Evolutionary conservation across 2,113 vertebrate genomes (phyloP).

Genomic region (Addax nasomaculatus): DNA sequence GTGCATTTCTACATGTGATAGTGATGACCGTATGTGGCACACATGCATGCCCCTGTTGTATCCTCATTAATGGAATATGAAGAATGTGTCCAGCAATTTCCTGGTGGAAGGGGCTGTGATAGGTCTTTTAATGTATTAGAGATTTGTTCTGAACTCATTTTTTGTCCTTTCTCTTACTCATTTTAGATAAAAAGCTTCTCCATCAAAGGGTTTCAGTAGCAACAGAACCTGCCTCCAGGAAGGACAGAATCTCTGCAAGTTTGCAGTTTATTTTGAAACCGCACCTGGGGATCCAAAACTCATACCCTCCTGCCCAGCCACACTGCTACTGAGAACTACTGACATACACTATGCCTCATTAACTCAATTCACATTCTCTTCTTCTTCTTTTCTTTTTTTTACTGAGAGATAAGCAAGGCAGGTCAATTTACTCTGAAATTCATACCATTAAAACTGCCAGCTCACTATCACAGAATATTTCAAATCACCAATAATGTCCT

Average conservation of each 20-base stretch:
- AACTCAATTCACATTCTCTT: not conserved
- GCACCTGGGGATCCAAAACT: not conserved
- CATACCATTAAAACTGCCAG: not conserved
- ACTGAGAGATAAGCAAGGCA: not conserved
- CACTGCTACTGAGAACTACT: not conserved
- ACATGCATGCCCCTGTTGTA: not conserved
- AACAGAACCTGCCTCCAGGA: not conserved
- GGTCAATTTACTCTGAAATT: not conserved
- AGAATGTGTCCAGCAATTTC: not conserved
- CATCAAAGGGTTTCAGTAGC: not conserved
- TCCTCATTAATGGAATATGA: not conserved
- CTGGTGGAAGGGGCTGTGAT: not conserved
- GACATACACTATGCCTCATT: not conserved
- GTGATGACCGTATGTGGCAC: not conserved
- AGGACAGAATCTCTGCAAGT: not conserved
- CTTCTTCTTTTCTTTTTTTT: not conserved
- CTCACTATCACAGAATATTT: not conserved
- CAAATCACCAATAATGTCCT: not conserved
- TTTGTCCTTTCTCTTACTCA: not conserved
- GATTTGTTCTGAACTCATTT: not conserved
- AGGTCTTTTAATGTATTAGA: not conserved
- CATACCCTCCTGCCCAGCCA: not conserved
- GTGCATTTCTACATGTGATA: not conserved
- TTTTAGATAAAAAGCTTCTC: constrained; percentile 11
- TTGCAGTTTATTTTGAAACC: not conserved